These are phyloP conservation scores for Microdon myrmicae DNA, from an alignment of 2,888 invertebrate species.

Conservation along the genomic window DNA sequence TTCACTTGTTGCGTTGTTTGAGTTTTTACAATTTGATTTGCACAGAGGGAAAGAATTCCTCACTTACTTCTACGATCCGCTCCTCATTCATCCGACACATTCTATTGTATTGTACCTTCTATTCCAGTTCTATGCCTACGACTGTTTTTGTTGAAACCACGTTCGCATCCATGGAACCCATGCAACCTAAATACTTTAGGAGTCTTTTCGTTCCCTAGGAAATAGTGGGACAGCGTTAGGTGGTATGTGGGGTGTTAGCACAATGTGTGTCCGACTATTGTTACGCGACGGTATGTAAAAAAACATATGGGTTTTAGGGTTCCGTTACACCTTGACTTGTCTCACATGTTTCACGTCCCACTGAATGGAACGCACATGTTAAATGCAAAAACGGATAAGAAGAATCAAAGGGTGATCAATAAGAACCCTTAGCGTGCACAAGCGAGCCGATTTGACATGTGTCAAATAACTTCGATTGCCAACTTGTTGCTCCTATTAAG, in stretches of 20 bases:
- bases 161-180: conserved; percentile 33
- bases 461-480: conserved; percentile 32
- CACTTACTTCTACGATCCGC: conserved; percentile 12
- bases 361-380: conserved; percentile 19
- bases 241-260: no score
- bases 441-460: conserved; percentile 30
- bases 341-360: conserved; percentile 36
- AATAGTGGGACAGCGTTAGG: no score
- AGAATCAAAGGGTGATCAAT: conserved; percentile 32
- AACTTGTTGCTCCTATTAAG: conserved; percentile 37
- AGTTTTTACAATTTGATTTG: conserved; percentile 14
- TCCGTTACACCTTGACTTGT: conserved; percentile 23
- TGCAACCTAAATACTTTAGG: conserved; percentile 17
- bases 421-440: conserved; percentile 11
- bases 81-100: conserved; percentile 19
- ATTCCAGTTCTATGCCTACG: conserved; percentile 25
- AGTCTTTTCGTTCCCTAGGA: conserved; percentile 33
- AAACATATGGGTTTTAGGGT: conserved; percentile 26
- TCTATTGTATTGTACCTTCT: conserved; percentile 36
- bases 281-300: no score
- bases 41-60: conserved; percentile 24
- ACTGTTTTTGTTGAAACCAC: conserved; percentile 41
- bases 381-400: no score
- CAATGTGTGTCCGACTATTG: no score
- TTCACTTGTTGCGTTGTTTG: conserved; percentile 49